A percentile compares a stretch with the other conserved stretches of the same genome.
These are phyloP conservation scores for Melospiza melodia DNA, from an alignment of 2,113 vertebrate species.

Conservation along the genomic window DNA sequence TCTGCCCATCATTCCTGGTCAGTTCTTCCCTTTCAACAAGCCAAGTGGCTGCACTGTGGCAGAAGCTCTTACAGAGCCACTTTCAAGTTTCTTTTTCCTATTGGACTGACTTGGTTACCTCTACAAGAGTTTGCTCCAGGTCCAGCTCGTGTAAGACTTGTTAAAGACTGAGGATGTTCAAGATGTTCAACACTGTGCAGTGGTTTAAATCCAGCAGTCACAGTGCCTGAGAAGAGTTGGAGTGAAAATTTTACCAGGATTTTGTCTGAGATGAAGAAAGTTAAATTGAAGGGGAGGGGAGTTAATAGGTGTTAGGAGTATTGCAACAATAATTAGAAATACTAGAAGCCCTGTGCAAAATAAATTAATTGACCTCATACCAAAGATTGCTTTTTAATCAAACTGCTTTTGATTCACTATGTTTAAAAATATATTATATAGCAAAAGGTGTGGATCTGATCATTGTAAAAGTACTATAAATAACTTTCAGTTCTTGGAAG, in stretches of 20 bases:
- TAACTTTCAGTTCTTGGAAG: background rate
- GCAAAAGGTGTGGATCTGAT: background rate
- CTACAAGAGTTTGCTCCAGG: background rate
- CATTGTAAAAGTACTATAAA: background rate
- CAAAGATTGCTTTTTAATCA: background rate
- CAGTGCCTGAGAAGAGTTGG: accelerated
- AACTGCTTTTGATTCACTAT: background rate
- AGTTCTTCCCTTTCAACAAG: background rate
- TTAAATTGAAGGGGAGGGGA: background rate
- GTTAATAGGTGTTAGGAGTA: background rate
- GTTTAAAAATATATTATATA: background rate
- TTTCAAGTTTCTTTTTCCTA: background rate
- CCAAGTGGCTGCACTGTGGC: background rate
- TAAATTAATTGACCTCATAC: background rate
- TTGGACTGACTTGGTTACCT: background rate
- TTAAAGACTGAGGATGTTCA: background rate
- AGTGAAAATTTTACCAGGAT: background rate
- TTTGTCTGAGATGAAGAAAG: background rate
- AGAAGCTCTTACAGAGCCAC: background rate
- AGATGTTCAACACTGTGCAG: background rate
- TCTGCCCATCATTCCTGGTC: background rate
- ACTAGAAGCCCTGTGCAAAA: background rate
- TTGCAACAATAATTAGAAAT: background rate
- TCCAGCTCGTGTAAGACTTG: background rate
- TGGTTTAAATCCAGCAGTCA: background rate